phyloP scores from a whole-genome alignment of 1,140 invertebrate genomes.

The Chymomyza costata region DNA sequence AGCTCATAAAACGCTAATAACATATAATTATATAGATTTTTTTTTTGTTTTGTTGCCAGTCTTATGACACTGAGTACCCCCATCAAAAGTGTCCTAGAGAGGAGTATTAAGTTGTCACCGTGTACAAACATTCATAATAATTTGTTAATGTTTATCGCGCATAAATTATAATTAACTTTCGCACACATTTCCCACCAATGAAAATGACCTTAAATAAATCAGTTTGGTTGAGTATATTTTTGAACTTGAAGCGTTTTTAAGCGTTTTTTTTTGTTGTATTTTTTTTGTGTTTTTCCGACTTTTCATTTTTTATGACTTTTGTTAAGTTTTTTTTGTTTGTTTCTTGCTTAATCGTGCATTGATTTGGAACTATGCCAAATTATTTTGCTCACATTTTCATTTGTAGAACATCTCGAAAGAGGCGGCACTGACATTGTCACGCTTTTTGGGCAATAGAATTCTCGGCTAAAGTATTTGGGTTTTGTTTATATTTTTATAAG shows the following conservation, averaged over 20 bases:
- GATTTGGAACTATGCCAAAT: constrained; percentile 52
- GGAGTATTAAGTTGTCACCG: constrained; percentile 53
- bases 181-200: constrained; percentile 22
- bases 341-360: constrained; percentile 57
- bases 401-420: not conserved
- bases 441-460: constrained; percentile 1
- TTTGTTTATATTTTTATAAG: constrained; percentile 29
- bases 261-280: no score
- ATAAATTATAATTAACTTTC: constrained; percentile 20
- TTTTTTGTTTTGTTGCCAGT: not conserved
- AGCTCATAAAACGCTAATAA: constrained; percentile 50
- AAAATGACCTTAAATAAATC: no score
- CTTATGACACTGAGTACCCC: no score
- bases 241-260: no score
- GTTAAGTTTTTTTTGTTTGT: no score
- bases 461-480: constrained; percentile 49
- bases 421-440: constrained; percentile 65
- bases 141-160: no score
- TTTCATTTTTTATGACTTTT: constrained; percentile 15
- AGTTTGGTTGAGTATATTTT: no score
- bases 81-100: no score
- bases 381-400: constrained; percentile 64
- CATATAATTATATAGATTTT: constrained; percentile 34
- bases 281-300: no score
- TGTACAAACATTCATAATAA: no score